These are phyloP conservation scores for Drosophila longiperda DNA, from an alignment of 2,888 invertebrate genomes.

Conservation along the genomic window DNA sequence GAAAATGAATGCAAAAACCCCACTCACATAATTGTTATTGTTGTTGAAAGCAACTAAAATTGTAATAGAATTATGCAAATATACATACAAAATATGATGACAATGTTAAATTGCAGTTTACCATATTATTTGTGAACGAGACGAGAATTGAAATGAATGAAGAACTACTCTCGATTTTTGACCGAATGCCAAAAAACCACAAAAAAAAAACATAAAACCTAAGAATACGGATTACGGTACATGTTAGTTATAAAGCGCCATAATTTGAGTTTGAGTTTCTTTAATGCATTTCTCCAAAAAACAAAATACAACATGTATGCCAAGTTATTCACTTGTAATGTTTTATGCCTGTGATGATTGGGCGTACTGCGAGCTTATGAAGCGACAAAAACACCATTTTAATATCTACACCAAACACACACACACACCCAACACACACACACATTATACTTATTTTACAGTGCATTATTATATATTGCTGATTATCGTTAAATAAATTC, in stretches of 20 bases:
- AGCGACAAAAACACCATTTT: conserved; percentile 43
- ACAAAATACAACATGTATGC: background rate
- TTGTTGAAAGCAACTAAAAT: conserved; percentile 80
- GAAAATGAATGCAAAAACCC: conserved; percentile 18
- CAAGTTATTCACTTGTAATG: conserved; percentile 16
- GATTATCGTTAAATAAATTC: conserved; percentile 81
- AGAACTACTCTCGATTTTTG: conserved; percentile 15
- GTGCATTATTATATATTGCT: conserved; percentile 79
- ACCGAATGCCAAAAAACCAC: conserved; percentile 44
- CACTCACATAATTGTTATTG: conserved; percentile 76
- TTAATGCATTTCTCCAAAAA: conserved; percentile 36
- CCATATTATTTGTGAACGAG: conserved; percentile 62
- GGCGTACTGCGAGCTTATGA: conserved; percentile 50
- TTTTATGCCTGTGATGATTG: conserved; percentile 26
- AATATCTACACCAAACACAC: conserved; percentile 29
- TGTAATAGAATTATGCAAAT: conserved; percentile 81
- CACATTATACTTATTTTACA: conserved; percentile 71
- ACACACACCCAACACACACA: conserved; percentile 19
- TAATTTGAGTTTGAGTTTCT: conserved; percentile 37
- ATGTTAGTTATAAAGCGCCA: conserved; percentile 33
- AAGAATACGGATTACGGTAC: conserved; percentile 31
- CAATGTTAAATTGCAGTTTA: conserved; percentile 77
- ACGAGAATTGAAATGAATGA: conserved; percentile 1
- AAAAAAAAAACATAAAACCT: conserved; percentile 19
- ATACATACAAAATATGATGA: conserved; percentile 73